phyloP scores from a whole-genome alignment of 2,797 vertebrate genomes.

The Pipistrellus kuhlii region DNA sequence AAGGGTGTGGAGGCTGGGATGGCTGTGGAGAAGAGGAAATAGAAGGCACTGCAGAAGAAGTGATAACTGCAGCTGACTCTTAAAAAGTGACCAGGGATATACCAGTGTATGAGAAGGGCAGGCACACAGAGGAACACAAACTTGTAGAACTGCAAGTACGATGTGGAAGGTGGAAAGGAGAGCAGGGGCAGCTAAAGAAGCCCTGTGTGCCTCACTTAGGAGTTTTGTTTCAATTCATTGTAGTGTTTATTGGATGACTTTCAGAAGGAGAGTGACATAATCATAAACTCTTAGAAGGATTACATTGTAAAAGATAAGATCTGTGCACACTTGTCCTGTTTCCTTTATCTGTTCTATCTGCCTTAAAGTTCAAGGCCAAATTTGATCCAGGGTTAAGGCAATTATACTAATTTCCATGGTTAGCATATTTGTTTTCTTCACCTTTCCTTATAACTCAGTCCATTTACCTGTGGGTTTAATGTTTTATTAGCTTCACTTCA shows the following conservation, averaged over 20 bases:
- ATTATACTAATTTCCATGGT: background rate
- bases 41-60: background rate
- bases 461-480: background rate
- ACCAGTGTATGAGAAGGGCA: background rate
- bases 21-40: background rate
- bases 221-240: background rate
- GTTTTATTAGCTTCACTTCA: slow-evolving; percentile 19
- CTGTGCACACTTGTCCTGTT: background rate
- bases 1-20: background rate
- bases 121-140: background rate
- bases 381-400: background rate
- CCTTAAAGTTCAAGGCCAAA: background rate
- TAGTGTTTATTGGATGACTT: background rate
- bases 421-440: background rate
- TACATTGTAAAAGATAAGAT: background rate
- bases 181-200: background rate
- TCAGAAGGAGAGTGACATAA: background rate
- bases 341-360: background rate
- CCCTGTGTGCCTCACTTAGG: background rate
- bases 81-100: background rate
- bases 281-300: background rate
- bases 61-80: background rate
- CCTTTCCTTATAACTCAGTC: background rate
- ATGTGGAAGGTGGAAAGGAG: background rate
- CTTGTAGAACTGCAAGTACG: background rate